phyloP scores from a whole-genome alignment of 1,140 invertebrate genomes.

The Diplogasteroides magnus region DNA sequence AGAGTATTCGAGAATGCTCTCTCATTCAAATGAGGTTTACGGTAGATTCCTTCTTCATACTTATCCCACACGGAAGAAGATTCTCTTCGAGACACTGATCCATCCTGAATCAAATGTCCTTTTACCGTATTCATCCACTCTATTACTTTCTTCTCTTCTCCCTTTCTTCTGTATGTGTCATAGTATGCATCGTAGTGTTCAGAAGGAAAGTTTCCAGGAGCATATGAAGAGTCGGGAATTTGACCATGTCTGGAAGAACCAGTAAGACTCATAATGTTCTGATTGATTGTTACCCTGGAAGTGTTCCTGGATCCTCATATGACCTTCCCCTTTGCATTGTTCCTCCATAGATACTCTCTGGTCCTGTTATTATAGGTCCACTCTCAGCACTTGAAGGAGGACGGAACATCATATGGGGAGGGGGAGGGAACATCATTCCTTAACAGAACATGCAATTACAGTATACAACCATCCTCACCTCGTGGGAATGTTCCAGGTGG shows the following conservation, averaged over 20 bases:
- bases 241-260: conserved; percentile 26
- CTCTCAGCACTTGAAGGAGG: conserved; percentile 28
- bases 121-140: conserved; percentile 1
- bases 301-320: conserved; percentile 53
- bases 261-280: no score
- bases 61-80: conserved; percentile 47
- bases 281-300: no score
- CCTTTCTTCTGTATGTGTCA: conserved; percentile 43
- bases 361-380: conserved; percentile 49
- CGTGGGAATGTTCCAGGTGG: conserved; percentile 10
- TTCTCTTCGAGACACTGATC: no score
- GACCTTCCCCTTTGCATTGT: conserved; percentile 43
- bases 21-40: conserved; percentile 46
- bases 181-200: conserved; percentile 53
- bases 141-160: conserved; percentile 27
- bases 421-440: no score
- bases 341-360: conserved; percentile 49
- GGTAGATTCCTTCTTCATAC: conserved; percentile 50
- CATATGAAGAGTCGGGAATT: conserved; percentile 43
- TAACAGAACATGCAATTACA: no score
- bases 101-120: conserved; percentile 9
- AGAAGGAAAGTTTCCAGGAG: conserved; percentile 42
- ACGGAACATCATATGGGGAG: conserved; percentile 30
- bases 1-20: conserved; percentile 38
- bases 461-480: no score